Evolutionary conservation across 2,888 invertebrate species (phyloP), one percentile per base, ranked within the genome.

Genomic region (Catotricha subobsoleta): DNA sequence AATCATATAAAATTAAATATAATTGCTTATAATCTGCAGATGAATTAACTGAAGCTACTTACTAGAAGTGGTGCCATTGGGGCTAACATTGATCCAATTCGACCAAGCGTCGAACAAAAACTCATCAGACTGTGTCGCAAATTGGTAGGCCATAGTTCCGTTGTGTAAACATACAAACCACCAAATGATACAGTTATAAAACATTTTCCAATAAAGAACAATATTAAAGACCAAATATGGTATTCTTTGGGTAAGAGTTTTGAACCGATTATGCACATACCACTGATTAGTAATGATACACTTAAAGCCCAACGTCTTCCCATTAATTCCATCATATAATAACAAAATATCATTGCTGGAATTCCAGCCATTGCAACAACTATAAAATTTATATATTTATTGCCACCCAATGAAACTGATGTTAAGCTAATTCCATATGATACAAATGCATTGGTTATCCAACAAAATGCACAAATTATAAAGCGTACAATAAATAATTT

Each of bases 351-450:
- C 48, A 76, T 76, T 0, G 74, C 76, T 9, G 80, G 79, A 42
- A 79, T 70, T 53, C 79, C 79, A 21, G 75, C 68, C 36, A 42
- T 18, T 10, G 40, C 39, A 2, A 43, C 40, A 7, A 46, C 23
- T 39, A 77, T 72, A 51, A 76, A 81, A 59, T 80, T 80, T n/a
- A 75, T 52, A 54, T 80, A 80, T 47, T 69, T 70, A 55, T 79
- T 74, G 3, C 79, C 79, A 9, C 69, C 43, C 31, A 81, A 59
- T 0, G 74, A 67, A 5, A 78, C 76, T 0, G 80, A 74, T 57
- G 76, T 79, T 38, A 81, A 66, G 0, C 76, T 76, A 34, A 81
- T 58, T 0, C 80, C 80, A 50, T 79, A 80, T 56, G 77, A 81
- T 16, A 80, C 72, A 48, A 80, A 76, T 0, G 76, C 74, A 49